Percentiles rank a stretch among this genome's conserved stretches.
These are phyloP conservation scores for Cyrtorhinus lividipennis DNA, from an alignment of 1,140 invertebrate genomes.

Conservation along the genomic window DNA sequence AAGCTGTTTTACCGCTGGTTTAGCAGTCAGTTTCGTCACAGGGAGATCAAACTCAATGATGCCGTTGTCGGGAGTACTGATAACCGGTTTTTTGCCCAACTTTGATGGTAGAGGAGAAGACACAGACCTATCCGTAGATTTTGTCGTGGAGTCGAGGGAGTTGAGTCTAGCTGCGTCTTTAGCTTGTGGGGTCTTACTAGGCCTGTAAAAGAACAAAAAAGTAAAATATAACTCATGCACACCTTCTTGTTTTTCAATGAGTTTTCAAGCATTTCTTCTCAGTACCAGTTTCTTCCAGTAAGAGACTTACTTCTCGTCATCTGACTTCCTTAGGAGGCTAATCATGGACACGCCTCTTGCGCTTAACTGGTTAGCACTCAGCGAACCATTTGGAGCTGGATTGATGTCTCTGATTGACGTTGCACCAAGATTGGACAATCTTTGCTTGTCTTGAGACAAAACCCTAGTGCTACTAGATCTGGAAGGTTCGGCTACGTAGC, in stretches of 20 bases:
- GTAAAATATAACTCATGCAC: background rate
- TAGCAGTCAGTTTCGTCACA: background rate
- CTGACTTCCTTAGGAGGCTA: conserved; percentile 35
- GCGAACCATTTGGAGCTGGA: background rate
- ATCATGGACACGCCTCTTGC: conserved; percentile 29
- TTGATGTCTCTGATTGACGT: background rate
- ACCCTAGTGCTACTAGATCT: conserved; percentile 30
- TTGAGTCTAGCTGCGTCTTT: conserved; percentile 14
- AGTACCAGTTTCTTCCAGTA: too few relatives aligned
- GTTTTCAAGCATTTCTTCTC: background rate
- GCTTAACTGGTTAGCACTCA: background rate
- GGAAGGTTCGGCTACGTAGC: conserved; percentile 33
- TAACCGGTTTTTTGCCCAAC: background rate
- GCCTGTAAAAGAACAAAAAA: background rate
- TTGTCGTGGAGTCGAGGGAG: conserved; percentile 21
- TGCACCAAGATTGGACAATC: background rate
- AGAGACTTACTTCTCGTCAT: too few relatives aligned
- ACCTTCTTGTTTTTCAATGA: background rate
- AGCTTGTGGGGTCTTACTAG: background rate
- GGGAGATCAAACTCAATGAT: background rate
- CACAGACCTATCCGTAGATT: conserved; percentile 32
- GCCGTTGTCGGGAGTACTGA: background rate
- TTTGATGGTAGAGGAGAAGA: conserved; percentile 1
- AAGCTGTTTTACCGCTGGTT: background rate
- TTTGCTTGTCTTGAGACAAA: conserved; percentile 17